Evolutionary conservation across 1,140 invertebrate species (phyloP), one percentile per base, ranked within the genome.

Genomic region (Pseudobourletiella spinata): DNA sequence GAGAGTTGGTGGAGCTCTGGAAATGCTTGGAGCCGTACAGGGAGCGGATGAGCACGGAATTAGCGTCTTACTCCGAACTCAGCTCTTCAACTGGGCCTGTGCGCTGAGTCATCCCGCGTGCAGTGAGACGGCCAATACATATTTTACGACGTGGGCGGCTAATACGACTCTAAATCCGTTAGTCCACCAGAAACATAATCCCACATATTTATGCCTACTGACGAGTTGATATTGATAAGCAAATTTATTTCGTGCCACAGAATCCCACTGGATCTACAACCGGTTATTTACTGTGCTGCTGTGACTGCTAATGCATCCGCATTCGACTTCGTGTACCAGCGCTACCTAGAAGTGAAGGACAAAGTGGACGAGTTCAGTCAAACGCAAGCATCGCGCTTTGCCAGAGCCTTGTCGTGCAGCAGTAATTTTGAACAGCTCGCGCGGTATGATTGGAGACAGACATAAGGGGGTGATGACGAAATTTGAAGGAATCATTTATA

Each of bases 21-120:
- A 1, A 32, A 44, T 52, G 28, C 55, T 64, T 24, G 57, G 57
- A 11, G 16, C 20, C 11, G 57, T 56, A 28, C 63, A 64, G 60
- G 28, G 15, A 18, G 18, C 57, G 0, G 51, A 25, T 16, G 63
- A 64, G 11, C 35, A 54, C 30, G 63, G 63, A 29, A 18, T 51
- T 3, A 59, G 44, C 20, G 57, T 64, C 0, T 56, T 43, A 20
- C 18, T 55, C 6, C 29, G 63, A 29, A 18, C 51, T 43, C 20
- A 35, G 42, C 39, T 64, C 4, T 42, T 64, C 3, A 20, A 44
- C 16, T 64, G 63, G 63, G 63, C 63, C 4, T 64, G 57, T 46
- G 25, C 32, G 35, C 24, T 64, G 26, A 58, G 52, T 6, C 30
- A 20, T 26, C 24, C 42, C 24, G 20, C 18, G 25, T 64, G 57